Percentiles rank a stretch among this genome's conserved stretches.
Evolutionary conservation across 1,140 invertebrate genomes (phyloP).

Genomic region (Lanistes nyassanus): DNA sequence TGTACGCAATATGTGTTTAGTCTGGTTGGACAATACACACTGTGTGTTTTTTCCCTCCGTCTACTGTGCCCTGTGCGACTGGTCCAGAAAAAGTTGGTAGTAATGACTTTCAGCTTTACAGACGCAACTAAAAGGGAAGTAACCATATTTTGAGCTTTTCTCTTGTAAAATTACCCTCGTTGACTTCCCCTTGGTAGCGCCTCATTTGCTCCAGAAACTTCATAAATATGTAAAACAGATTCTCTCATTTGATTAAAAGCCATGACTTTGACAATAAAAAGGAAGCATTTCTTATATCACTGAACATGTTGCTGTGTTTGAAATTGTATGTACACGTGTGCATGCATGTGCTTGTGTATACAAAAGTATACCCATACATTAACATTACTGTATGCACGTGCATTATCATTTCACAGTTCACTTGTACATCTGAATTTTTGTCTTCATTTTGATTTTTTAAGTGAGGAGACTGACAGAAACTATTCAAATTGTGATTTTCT

Average conservation of each 20-base stretch:
- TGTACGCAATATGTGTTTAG: too few relatives aligned
- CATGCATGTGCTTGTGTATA: neutral
- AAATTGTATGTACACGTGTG: neutral
- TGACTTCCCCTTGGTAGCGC: neutral
- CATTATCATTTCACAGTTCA: neutral
- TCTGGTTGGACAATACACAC: too few relatives aligned
- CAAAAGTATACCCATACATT: too few relatives aligned
- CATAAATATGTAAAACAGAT: neutral
- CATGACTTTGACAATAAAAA: neutral
- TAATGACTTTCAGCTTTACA: neutral
- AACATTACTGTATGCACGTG: neutral
- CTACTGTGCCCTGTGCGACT: too few relatives aligned
- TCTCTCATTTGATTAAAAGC: neutral
- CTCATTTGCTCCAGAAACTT: neutral
- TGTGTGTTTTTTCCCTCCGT: too few relatives aligned
- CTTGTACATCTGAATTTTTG: conserved; percentile 4
- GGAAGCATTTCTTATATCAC: neutral
- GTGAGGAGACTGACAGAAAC: neutral
- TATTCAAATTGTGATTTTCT: neutral
- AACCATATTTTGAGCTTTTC: neutral
- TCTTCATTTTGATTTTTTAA: neutral
- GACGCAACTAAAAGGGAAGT: neutral
- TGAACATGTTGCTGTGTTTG: neutral
- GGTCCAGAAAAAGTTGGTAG: too few relatives aligned
- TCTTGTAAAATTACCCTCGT: neutral